Percentiles rank a stretch among this genome's conserved stretches.
Evolutionary conservation across 2,888 invertebrate genomes (phyloP).

Genomic region (Brenthis daphne): DNA sequence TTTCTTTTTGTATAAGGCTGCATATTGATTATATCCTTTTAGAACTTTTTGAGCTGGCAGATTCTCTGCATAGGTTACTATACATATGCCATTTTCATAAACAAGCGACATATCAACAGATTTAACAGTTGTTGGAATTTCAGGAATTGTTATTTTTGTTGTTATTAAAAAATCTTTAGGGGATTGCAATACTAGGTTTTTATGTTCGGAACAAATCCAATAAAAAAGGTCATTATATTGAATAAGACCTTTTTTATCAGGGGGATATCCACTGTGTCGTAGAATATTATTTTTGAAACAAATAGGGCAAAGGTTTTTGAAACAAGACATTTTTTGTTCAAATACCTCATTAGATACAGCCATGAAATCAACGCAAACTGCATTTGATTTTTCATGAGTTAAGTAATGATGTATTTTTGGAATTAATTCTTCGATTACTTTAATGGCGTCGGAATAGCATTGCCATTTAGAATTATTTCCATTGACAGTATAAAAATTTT

Average conservation of each 20-base stretch:
- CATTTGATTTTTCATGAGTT: slow-evolving; percentile 65
- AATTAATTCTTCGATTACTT: slow-evolving; percentile 59
- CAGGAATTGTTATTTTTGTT: slow-evolving; percentile 62
- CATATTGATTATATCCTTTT: slow-evolving; percentile 69
- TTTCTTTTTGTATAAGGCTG: slow-evolving; percentile 72
- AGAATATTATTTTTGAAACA: slow-evolving; percentile 73
- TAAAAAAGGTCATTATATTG: slow-evolving; percentile 81
- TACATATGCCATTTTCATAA: slow-evolving; percentile 82
- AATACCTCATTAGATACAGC: slow-evolving; percentile 82
- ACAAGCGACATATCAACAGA: slow-evolving; percentile 63
- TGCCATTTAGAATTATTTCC: slow-evolving; percentile 81
- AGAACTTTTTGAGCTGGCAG: slow-evolving; percentile 71
- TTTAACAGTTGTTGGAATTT: slow-evolving; percentile 75
- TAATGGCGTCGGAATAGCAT: slow-evolving; percentile 70
- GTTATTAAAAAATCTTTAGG: slow-evolving; percentile 65
- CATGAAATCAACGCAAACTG: slow-evolving; percentile 77
- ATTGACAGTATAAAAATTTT: slow-evolving; percentile 77
- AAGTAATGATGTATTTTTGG: slow-evolving; percentile 78
- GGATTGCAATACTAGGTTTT: slow-evolving; percentile 65
- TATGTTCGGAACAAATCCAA: slow-evolving; percentile 83
- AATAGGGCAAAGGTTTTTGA: slow-evolving; percentile 81
- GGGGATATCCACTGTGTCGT: slow-evolving; percentile 68
- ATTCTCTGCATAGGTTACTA: slow-evolving; percentile 83
- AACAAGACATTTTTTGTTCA: slow-evolving; percentile 70
- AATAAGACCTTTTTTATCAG: slow-evolving; percentile 80